Evolutionary conservation across 2,888 invertebrate species (phyloP).

Genomic region (Idaea dimidiata): DNA sequence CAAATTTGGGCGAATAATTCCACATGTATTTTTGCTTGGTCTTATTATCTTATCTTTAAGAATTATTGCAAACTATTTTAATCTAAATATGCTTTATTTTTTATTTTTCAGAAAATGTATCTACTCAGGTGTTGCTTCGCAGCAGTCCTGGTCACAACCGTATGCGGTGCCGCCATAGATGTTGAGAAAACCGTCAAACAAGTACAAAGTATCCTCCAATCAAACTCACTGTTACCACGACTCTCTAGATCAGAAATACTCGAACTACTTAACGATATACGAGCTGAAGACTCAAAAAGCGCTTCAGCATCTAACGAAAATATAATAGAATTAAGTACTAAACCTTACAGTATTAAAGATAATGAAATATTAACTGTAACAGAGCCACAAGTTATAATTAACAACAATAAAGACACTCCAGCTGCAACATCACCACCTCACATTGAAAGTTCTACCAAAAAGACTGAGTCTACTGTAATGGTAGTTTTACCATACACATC

Average conservation of each 20-base stretch:
- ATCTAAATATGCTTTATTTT: slow-evolving; percentile 14
- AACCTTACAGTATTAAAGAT: slow-evolving; percentile 43
- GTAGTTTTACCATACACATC: slow-evolving; percentile 85
- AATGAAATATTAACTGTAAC: slow-evolving; percentile 48
- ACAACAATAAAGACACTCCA: slow-evolving; percentile 30
- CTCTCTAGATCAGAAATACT: slow-evolving; percentile 84
- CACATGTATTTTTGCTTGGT: not conserved
- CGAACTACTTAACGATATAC: slow-evolving; percentile 84
- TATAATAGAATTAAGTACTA: slow-evolving; percentile 34
- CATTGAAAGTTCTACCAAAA: slow-evolving; percentile 54
- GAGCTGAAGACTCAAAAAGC: slow-evolving; percentile 72
- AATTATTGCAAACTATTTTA: not conserved
- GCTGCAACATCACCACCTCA: slow-evolving; percentile 32
- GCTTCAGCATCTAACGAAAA: slow-evolving; percentile 43
- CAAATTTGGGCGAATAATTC: no score
- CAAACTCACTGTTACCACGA: slow-evolving; percentile 83
- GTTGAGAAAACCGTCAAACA: slow-evolving; percentile 84
- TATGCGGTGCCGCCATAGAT: slow-evolving; percentile 57
- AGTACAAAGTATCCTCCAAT: slow-evolving; percentile 83
- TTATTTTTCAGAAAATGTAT: slow-evolving; percentile 68
- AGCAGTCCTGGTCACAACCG: slow-evolving; percentile 38
- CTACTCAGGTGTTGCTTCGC: slow-evolving; percentile 55
- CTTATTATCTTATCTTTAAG: not conserved
- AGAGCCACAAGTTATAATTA: slow-evolving; percentile 27
- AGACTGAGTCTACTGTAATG: slow-evolving; percentile 74